A percentile compares a stretch with the other conserved stretches of the same genome.
These are phyloP conservation scores for Emydura subglobosa DNA, from an alignment of 2,113 vertebrate species.

Conservation along the genomic window DNA sequence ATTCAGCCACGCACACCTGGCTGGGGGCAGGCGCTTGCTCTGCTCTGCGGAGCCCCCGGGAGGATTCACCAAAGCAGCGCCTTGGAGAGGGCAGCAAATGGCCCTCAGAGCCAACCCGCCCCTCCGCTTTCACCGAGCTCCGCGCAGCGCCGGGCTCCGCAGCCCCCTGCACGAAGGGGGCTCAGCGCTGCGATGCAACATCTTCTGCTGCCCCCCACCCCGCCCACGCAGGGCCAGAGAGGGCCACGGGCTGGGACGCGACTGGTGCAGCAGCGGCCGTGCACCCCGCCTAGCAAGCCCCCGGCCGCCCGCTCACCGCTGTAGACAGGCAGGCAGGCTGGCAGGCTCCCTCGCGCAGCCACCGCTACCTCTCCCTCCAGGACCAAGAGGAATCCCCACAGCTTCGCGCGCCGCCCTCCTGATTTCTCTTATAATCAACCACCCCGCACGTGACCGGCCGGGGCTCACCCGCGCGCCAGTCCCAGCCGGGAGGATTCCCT, in stretches of 20 bases:
- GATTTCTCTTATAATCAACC: neutral
- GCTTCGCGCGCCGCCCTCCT: neutral
- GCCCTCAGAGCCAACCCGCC: neutral
- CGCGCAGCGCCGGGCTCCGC: neutral
- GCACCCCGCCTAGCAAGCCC: neutral
- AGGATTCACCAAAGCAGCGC: neutral
- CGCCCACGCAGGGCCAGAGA: too few relatives aligned
- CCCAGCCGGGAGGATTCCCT: neutral
- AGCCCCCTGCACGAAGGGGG: too few relatives aligned
- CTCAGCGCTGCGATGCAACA: neutral
- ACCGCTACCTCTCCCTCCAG: neutral
- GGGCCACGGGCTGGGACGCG: neutral
- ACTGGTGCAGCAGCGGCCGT: neutral
- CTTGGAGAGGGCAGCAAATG: neutral
- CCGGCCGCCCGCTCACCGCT: neutral
- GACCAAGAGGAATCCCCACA: too few relatives aligned
- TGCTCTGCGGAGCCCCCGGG: neutral
- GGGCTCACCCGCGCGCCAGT: neutral
- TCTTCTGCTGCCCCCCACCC: too few relatives aligned
- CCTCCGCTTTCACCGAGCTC: too few relatives aligned
- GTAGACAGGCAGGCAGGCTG: neutral
- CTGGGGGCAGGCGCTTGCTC: too few relatives aligned
- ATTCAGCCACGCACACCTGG: neutral
- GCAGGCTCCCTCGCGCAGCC: neutral
- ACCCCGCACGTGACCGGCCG: constrained; percentile 48